Conservation (phyloP, 2,888 invertebrate species). For the Ichneumoninae sp. region DNA sequence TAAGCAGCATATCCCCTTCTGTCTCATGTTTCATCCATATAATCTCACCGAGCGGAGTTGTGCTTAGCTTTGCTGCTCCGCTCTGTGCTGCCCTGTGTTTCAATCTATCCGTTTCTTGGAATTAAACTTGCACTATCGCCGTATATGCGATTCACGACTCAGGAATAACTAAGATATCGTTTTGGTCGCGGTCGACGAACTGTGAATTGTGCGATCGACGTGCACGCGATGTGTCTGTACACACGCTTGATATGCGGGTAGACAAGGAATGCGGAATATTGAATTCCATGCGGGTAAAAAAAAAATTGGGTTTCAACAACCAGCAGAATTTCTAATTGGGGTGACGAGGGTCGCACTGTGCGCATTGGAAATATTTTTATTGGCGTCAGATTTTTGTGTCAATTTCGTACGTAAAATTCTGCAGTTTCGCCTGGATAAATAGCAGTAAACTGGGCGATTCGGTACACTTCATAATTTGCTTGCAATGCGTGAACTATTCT, state of each 20-base stretch:
- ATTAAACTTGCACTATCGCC: conserved; percentile 19
- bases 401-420: neutral
- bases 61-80: neutral
- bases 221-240: conserved; percentile 6
- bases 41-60: conserved; percentile 39
- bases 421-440: neutral
- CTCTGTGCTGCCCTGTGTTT: conserved; percentile 21
- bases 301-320: conserved; percentile 16
- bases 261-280: conserved; percentile 34
- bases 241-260: conserved; percentile 18
- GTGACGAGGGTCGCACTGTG: neutral
- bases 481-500: neutral
- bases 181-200: conserved; percentile 59
- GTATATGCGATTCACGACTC: neutral
- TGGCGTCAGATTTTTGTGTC: neutral
- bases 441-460: neutral
- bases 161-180: conserved; percentile 19
- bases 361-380: neutral
- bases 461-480: neutral
- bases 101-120: conserved; percentile 32
- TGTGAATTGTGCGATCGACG: conserved; percentile 52
- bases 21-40: conserved; percentile 33
- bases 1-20: conserved; percentile 30
- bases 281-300: conserved; percentile 60
- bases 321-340: neutral